These are phyloP conservation scores for Aldabrachelys gigantea DNA, from an alignment of 2,113 vertebrate species.

Conservation along the genomic window DNA sequence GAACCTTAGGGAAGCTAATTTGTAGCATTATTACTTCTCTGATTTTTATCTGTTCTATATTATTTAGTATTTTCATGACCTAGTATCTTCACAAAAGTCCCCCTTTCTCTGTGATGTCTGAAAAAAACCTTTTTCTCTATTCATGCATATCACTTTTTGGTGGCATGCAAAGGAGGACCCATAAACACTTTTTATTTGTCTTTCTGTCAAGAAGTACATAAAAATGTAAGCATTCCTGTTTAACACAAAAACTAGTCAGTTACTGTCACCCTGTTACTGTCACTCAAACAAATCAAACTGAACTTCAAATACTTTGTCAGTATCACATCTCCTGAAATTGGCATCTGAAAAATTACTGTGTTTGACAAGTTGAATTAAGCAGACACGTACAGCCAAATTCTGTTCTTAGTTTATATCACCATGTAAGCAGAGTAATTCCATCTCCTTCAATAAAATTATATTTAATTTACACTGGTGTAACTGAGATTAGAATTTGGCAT, in stretches of 20 bases:
- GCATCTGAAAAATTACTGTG: not conserved
- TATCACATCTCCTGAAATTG: not conserved
- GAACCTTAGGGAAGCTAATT: slow-evolving; percentile 48
- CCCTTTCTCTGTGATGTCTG: not conserved
- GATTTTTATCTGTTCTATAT: slow-evolving; percentile 30
- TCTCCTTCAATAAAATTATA: not conserved
- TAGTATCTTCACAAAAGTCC: not conserved
- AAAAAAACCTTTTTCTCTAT: not conserved
- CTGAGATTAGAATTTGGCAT: not conserved
- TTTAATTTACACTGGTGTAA: not conserved
- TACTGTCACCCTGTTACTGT: not conserved
- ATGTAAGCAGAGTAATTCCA: not conserved
- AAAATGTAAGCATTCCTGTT: not conserved
- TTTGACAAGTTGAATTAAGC: slow-evolving; percentile 14
- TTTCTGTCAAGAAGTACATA: not conserved
- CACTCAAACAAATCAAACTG: not conserved
- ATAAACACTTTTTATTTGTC: not conserved
- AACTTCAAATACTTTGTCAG: not conserved
- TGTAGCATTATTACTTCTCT: slow-evolving; percentile 33
- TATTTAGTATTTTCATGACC: slow-evolving; percentile 41
- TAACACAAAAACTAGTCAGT: not conserved
- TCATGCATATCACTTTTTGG: fast-evolving
- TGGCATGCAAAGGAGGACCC: not conserved
- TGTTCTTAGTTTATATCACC: not conserved
- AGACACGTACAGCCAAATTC: not conserved